These are phyloP conservation scores for Euwallacea similis DNA, from an alignment of 1,140 invertebrate species.

Conservation along the genomic window DNA sequence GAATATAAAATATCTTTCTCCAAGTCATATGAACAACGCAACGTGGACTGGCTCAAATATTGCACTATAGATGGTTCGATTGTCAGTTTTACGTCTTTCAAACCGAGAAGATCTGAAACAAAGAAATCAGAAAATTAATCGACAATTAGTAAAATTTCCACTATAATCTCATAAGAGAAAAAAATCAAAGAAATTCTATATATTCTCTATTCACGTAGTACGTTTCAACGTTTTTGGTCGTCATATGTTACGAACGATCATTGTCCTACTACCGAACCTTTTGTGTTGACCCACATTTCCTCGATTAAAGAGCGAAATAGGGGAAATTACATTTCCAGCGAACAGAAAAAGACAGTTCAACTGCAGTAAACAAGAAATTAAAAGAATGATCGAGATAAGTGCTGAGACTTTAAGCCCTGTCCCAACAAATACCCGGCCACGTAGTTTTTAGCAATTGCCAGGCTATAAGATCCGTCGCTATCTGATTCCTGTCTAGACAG, in stretches of 20 bases:
- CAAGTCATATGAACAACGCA: slow-evolving; percentile 70
- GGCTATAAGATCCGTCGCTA: slow-evolving; percentile 9
- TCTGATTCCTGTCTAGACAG: slow-evolving; percentile 26
- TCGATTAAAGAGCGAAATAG: no score
- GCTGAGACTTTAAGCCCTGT: slow-evolving; percentile 11
- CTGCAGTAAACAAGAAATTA: slow-evolving; percentile 24
- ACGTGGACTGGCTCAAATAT: slow-evolving; percentile 57
- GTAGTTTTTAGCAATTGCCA: slow-evolving; percentile 4
- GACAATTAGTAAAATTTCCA: neutral
- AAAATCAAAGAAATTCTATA: neutral
- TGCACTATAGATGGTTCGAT: slow-evolving; percentile 63
- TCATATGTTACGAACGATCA: neutral
- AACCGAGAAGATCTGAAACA: slow-evolving; percentile 50
- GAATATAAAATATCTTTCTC: slow-evolving; percentile 71
- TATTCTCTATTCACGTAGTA: neutral
- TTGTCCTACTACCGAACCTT: no score
- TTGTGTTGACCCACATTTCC: no score
- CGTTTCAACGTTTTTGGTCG: neutral
- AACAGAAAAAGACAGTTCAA: neutral
- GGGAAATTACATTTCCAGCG: neutral
- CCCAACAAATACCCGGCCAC: slow-evolving; percentile 11
- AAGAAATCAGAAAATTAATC: neutral
- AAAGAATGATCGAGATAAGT: slow-evolving; percentile 23
- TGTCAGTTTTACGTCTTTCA: slow-evolving; percentile 57
- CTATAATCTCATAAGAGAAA: neutral